Evolutionary conservation across 2,888 invertebrate genomes (phyloP).

Genomic region (Temnothorax ravouxi): DNA sequence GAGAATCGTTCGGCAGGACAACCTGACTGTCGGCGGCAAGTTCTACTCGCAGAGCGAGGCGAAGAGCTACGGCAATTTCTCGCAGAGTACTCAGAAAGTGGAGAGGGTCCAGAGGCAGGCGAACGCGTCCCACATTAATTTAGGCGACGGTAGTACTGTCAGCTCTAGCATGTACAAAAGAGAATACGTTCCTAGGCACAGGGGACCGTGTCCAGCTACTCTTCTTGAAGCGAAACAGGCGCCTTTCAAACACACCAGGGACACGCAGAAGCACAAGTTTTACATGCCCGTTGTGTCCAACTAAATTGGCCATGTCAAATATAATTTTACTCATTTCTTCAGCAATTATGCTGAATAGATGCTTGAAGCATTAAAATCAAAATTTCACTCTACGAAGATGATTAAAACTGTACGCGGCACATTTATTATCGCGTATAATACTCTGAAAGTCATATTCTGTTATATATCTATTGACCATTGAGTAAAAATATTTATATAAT

Average conservation of each 20-base stretch:
- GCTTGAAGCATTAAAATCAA: not conserved
- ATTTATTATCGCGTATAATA: not conserved
- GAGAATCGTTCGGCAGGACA: conserved; percentile 89
- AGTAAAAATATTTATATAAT: not conserved
- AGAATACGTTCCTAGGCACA: conserved; percentile 91
- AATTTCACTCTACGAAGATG: not conserved
- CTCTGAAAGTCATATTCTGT: not conserved
- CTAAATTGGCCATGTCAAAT: conserved; percentile 64
- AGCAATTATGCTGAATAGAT: not conserved
- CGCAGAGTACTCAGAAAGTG: conserved; percentile 86
- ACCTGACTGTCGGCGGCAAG: conserved; percentile 91
- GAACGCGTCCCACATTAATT: conserved; percentile 92
- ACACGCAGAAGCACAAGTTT: conserved; percentile 94
- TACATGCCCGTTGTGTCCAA: conserved; percentile 90
- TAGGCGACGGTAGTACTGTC: conserved; percentile 90
- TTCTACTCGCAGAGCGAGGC: conserved; percentile 92
- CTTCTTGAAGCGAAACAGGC: conserved; percentile 92
- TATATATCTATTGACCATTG: not conserved
- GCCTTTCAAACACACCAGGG: conserved; percentile 94
- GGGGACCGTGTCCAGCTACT: conserved; percentile 93
- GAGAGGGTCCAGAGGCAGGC: conserved; percentile 89
- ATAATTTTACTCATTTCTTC: conserved; percentile 4
- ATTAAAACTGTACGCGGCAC: not conserved
- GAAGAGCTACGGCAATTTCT: conserved; percentile 90
- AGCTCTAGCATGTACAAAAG: conserved; percentile 91